Evolutionary conservation across 2,888 invertebrate species (phyloP), one percentile per base, ranked within the genome.

Genomic region (Caenorhabditis panamensis): DNA sequence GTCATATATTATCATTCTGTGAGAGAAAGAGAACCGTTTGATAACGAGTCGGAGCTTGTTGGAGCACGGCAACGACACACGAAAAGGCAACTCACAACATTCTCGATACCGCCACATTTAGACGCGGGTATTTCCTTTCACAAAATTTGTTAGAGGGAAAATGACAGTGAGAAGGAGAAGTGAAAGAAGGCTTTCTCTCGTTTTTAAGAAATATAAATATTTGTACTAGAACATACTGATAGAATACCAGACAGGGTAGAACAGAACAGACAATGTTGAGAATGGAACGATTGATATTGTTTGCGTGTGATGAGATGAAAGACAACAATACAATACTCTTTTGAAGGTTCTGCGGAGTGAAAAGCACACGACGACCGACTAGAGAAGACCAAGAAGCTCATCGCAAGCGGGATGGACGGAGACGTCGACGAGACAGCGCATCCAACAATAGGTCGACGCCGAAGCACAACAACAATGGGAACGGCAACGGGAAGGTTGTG

Each of bases 401-500:
- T 68, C 56, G 36, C n/a, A 22, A 54, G n/a, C 41, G 62, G 3
- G 68, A 67, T 1, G 41, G 61, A 36, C 44, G 53, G 31, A 44
- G 76, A 62, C 68, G 67, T 31, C 54, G 26, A 9, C 66, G 54
- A n/a, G 61, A 75, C 8, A 54, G 53, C n/a, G 28, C 53, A 0
- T 41, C 66, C 22, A 36, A 64, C 56, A 61, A 58, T 56, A 41
- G 62, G 58, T 63, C 67, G 18, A 53, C 63, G 4, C 41, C 73
- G 8, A 73, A 79, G 41, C 31, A 68, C 36, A 63, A 56, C 28
- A 51, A 51, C 24, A 62, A 66, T 41, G 61, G 64, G 20, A 73
- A 73, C 31, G 75, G 61, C 13, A 79, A 76, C 56, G 76, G 80
- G 9, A 81, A 76, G 26, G n/a, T 71, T 4, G 66, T 71, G 44